Percentiles rank a stretch among this genome's conserved stretches.
These are phyloP conservation scores for Odontamblyopus rebecca DNA, from an alignment of 2,797 vertebrate genomes.

Conservation along the genomic window DNA sequence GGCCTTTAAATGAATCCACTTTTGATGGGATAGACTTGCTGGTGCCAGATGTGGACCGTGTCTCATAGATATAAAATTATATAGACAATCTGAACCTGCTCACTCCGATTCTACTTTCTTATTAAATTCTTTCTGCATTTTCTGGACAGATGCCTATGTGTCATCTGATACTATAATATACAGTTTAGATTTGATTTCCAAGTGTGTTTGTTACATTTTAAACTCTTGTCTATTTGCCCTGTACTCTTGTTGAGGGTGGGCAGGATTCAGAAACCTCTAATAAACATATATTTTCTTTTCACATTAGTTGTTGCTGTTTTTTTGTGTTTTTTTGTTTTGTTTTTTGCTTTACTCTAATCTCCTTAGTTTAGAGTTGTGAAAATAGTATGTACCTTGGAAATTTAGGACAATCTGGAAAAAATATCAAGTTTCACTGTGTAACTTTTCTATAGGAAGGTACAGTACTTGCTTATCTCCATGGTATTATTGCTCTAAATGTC, in stretches of 20 bases:
- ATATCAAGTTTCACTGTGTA: neutral
- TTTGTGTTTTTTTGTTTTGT: neutral
- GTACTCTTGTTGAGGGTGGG: conserved; percentile 69
- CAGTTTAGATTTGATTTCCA: conserved; percentile 32
- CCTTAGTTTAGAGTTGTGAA: neutral
- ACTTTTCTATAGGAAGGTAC: no score
- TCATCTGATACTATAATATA: neutral
- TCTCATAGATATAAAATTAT: conserved; percentile 37
- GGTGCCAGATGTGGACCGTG: conserved; percentile 7
- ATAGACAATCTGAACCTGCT: conserved; percentile 58
- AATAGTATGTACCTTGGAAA: neutral
- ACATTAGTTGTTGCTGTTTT: conserved; percentile 26
- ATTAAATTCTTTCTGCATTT: neutral
- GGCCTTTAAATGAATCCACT: neutral
- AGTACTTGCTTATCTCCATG: no score
- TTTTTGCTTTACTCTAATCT: no score
- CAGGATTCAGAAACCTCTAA: conserved; percentile 79
- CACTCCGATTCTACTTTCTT: conserved; percentile 44
- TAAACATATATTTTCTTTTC: conserved; percentile 83
- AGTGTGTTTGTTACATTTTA: conserved; percentile 66
- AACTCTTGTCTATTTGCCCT: conserved; percentile 48
- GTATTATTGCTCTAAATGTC: no score
- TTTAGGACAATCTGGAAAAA: neutral
- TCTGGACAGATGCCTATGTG: neutral
- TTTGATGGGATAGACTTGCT: neutral